phyloP scores from a whole-genome alignment of 2,888 invertebrate species.

The Habroteleia sp. region DNA sequence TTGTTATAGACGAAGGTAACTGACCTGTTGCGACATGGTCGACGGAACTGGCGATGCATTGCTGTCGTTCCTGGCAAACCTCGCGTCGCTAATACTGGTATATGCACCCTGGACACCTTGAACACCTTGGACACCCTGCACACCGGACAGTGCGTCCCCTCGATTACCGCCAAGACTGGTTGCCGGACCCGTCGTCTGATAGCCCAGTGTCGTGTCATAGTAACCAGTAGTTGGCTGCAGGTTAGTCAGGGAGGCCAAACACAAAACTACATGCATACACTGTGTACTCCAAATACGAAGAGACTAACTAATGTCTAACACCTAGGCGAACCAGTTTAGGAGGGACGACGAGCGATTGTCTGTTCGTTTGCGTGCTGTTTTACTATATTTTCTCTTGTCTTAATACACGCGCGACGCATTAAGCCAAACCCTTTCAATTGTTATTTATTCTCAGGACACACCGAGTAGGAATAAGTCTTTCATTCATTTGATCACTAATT shows the following conservation, averaged over 20 bases:
- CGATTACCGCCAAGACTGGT: conserved; percentile 87
- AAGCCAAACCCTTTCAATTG: conserved; percentile 3
- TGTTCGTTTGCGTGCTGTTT: conserved; percentile 30
- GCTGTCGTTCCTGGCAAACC: conserved; percentile 88
- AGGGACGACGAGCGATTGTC: conserved; percentile 61
- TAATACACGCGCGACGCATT: background rate
- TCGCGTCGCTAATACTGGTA: conserved; percentile 86
- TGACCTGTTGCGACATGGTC: conserved; percentile 86
- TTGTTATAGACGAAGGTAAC: conserved; percentile 52
- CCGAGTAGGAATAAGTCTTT: conserved; percentile 12
- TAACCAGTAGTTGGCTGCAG: conserved; percentile 83
- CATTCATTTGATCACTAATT: background rate
- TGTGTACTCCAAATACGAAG: conserved; percentile 80
- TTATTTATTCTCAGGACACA: background rate
- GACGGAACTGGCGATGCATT: conserved; percentile 91
- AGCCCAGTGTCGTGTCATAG: conserved; percentile 86
- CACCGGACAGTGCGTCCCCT: conserved; percentile 85
- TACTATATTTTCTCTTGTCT: background rate
- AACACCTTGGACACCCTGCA: conserved; percentile 80
- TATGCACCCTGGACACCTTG: conserved; percentile 82
- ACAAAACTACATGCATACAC: conserved; percentile 81
- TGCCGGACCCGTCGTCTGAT: conserved; percentile 84
- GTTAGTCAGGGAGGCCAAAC: conserved; percentile 81
- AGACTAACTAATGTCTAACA: conserved; percentile 76
- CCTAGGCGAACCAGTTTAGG: conserved; percentile 68